Percentiles rank a stretch among this genome's conserved stretches.
Evolutionary conservation across 2,888 invertebrate species (phyloP).

Genomic region (Dioctria rufipes): DNA sequence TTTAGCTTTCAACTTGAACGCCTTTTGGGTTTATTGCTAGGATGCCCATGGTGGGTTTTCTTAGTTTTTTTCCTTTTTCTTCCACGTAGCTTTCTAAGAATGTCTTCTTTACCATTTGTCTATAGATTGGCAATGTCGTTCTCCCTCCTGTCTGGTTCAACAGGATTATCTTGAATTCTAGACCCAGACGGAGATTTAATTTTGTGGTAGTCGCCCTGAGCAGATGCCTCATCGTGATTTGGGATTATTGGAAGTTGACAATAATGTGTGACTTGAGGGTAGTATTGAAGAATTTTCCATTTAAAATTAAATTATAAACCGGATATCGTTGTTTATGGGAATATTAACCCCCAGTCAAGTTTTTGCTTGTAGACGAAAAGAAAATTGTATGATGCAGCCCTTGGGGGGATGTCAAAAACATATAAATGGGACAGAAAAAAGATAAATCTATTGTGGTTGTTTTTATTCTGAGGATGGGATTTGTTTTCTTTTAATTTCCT

Average conservation of each 20-base stretch:
- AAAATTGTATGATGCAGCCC: too few species aligned
- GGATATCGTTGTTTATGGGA: constrained; percentile 18
- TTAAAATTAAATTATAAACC: constrained; percentile 34
- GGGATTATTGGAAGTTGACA: constrained; percentile 26
- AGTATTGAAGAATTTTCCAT: constrained; percentile 26
- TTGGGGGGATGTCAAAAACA: too few species aligned
- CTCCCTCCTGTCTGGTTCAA: background rate
- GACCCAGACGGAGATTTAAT: constrained; percentile 33
- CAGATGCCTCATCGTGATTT: background rate
- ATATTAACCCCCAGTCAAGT: too few species aligned
- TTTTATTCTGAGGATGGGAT: too few species aligned
- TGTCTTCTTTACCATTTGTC: constrained; percentile 23
- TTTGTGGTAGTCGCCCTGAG: constrained; percentile 29
- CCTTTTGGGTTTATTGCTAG: constrained; percentile 21
- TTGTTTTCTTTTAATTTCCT: too few species aligned
- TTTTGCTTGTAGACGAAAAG: too few species aligned
- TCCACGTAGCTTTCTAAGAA: constrained; percentile 11
- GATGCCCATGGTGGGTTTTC: background rate
- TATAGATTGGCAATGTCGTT: constrained; percentile 37
- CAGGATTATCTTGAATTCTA: background rate
- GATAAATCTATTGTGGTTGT: too few species aligned
- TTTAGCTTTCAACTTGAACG: constrained; percentile 4
- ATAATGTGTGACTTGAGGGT: background rate
- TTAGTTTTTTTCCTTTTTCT: constrained; percentile 5
- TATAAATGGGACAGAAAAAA: too few species aligned